Conservation (phyloP, 2,888 invertebrate genomes). For the Lasioglossum leucozonium region DNA sequence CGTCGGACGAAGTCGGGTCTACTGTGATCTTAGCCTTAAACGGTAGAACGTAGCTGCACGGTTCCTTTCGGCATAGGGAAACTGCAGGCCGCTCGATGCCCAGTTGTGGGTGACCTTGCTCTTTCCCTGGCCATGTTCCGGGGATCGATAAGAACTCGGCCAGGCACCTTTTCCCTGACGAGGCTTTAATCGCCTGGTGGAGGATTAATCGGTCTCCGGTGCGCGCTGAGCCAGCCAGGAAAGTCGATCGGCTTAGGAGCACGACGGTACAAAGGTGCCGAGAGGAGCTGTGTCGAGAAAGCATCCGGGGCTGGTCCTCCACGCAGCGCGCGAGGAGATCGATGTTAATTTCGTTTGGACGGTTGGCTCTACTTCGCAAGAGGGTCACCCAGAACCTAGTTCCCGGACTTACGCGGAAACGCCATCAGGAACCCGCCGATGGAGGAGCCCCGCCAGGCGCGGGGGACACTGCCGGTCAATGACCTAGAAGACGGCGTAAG, state of each 20-base stretch:
- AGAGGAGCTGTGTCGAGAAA: not conserved
- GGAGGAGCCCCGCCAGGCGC: not conserved
- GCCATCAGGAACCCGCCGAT: not conserved
- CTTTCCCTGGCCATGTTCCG: not conserved
- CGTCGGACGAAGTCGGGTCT: no score
- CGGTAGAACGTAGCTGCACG: not conserved
- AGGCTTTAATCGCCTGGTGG: not conserved
- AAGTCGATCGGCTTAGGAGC: conserved; percentile 44
- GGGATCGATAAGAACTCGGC: not conserved
- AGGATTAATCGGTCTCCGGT: conserved; percentile 34
- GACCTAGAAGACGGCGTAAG: not conserved
- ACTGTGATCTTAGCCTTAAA: no score
- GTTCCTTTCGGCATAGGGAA: not conserved
- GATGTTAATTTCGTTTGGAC: not conserved
- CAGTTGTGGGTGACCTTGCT: not conserved
- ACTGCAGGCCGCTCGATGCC: not conserved
- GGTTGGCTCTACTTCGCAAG: not conserved
- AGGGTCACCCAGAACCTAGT: not conserved
- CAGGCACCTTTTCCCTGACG: not conserved
- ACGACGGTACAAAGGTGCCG: no score
- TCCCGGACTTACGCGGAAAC: not conserved
- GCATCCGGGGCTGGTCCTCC: not conserved
- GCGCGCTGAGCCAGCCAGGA: not conserved
- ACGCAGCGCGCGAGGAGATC: not conserved
- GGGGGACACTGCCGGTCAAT: not conserved